Evolutionary conservation across 2,888 invertebrate genomes (phyloP), one percentile per base, ranked within the genome.

Genomic region (Zhengitettix transpicula): DNA sequence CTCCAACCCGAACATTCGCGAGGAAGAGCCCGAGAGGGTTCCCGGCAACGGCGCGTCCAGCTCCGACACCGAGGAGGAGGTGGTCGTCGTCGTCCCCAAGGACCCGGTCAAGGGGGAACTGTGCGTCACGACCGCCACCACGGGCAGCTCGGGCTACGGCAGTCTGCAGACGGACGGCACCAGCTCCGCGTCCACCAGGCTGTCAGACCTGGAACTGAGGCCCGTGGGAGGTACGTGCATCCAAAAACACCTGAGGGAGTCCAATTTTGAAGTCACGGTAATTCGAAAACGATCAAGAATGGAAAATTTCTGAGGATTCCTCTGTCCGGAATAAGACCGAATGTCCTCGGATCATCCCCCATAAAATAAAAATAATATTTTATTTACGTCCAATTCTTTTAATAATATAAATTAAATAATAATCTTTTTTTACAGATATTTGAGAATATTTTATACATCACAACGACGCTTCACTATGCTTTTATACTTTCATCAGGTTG

Each of bases 1-100:
- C 57, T 94, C 93, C 40, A 93, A 94, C 78, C 93, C 93, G 16
- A 91, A 92, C 75, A 77, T 94, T 67, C 79, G 83, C 60, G 86
- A 85, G 72, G n/a, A n/a, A n/a, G n/a, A n/a, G n/a, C 71, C 73
- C 58, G 78, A 77, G 66, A 77, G 81, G 68, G 71, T 81, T 65
- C 81, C 83, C 1, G 82, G 82, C 14, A 83, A 79, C 63, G 82
- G 82, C 9, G 80, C 81, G 11, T 78, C 80, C n/a, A 76, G 72
- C 62, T 78, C 77, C n/a, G 82, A 82, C 71, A 76, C 77, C 61
- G 81, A 81, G 58, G 72, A 71, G 61, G 72, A 72, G 17, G 42
- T 47, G 47, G 14, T 12, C 47, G 47, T 8, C 12, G n/a, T n/a
- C 28, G 28, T 7, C 28, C 28, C 28, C 28, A 28, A 28, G 28